phyloP scores from a whole-genome alignment of 2,113 vertebrate genomes.

The Ellobius talpinus region DNA sequence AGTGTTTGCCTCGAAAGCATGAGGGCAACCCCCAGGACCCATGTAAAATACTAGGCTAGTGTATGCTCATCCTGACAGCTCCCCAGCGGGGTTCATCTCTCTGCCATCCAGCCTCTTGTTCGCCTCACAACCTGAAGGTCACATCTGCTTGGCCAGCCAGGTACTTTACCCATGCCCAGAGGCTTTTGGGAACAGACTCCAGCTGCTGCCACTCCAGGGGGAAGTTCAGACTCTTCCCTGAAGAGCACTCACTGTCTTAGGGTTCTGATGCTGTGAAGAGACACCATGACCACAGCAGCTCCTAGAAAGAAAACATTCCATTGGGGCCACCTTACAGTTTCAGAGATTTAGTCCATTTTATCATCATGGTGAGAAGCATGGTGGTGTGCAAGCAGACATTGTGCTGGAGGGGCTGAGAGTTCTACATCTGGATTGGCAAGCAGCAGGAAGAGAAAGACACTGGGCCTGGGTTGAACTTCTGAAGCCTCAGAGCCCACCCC shows the following conservation, averaged over 20 bases:
- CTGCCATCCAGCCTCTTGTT: background rate
- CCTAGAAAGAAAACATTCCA: background rate
- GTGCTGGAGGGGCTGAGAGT: background rate
- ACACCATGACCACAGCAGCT: background rate
- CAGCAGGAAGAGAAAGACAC: background rate
- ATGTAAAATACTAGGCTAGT: background rate
- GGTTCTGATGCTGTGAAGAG: background rate
- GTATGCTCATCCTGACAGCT: no score
- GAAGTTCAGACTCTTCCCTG: background rate
- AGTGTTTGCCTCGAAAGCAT: background rate
- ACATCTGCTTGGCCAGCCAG: background rate
- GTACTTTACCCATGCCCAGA: background rate
- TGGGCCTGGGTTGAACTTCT: background rate
- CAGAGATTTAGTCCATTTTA: background rate
- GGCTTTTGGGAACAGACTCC: background rate
- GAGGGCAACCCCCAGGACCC: background rate
- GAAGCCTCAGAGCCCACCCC: background rate
- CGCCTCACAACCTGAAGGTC: background rate
- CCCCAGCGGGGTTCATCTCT: background rate
- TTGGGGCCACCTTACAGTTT: background rate
- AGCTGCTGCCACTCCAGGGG: background rate
- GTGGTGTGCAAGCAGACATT: background rate
- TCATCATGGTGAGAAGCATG: background rate
- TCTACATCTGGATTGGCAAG: background rate
- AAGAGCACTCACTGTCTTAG: background rate